A percentile compares a stretch with the other conserved stretches of the same genome.
Evolutionary conservation across 2,888 invertebrate genomes (phyloP).

Genomic region (Tetranychus truncatus): DNA sequence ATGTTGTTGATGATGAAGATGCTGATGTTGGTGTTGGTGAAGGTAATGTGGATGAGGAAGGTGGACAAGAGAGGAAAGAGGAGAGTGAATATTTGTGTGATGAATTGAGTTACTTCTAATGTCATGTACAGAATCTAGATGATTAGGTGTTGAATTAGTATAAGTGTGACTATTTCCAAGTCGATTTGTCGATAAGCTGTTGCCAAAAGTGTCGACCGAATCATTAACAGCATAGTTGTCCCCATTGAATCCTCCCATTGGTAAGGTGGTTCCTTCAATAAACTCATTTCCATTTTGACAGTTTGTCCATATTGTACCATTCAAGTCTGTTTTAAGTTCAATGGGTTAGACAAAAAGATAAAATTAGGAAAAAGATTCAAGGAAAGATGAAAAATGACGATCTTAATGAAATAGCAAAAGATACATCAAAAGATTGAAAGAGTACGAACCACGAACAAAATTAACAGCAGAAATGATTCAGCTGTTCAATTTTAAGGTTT

Average conservation of each 20-base stretch:
- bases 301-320: background rate
- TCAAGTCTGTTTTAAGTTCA: background rate
- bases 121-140: no score
- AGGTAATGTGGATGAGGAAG: background rate
- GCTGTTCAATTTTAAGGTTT: no score
- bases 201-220: background rate
- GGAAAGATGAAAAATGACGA: no score
- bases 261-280: background rate
- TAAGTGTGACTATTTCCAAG: conserved; percentile 1
- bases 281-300: background rate
- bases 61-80: background rate
- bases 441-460: no score
- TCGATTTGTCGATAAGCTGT: background rate
- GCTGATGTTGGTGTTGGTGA: background rate
- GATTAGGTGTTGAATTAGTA: background rate
- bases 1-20: background rate
- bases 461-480: no score
- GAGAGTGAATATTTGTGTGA: no score
- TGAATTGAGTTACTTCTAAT: no score
- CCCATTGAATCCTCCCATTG: background rate
- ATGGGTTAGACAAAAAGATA: no score
- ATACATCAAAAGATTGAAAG: no score
- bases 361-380: no score
- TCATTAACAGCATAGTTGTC: background rate
- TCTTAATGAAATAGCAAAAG: no score